A percentile compares a stretch with the other conserved stretches of the same genome.
Evolutionary conservation across 2,888 invertebrate species (phyloP).

Genomic region (Hyalella azteca): DNA sequence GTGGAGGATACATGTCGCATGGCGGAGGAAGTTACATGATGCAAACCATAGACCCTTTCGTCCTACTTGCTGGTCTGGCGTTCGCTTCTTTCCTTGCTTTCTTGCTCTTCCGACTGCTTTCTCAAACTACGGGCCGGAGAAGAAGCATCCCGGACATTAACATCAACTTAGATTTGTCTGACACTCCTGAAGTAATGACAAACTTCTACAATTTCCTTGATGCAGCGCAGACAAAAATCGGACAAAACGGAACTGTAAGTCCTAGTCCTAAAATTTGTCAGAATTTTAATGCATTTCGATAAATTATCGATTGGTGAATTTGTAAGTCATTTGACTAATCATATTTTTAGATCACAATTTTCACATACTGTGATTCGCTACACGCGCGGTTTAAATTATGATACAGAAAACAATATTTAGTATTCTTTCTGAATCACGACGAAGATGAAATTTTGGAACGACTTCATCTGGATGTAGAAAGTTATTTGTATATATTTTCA

Average conservation of each 20-base stretch:
- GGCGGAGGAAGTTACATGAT: constrained; percentile 49
- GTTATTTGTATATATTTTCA: no score
- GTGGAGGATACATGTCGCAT: constrained; percentile 22
- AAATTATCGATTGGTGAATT: no score
- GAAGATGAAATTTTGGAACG: no score
- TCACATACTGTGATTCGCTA: no score
- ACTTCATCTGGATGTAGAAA: no score
- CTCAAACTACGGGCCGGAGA: constrained; percentile 43
- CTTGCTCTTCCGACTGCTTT: constrained; percentile 51
- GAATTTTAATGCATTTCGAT: no score
- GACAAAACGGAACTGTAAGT: constrained; percentile 6
- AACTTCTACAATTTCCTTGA: constrained; percentile 52
- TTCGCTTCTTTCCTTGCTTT: constrained; percentile 57
- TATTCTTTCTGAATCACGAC: no score
- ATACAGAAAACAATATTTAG: no score
- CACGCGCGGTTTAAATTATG: no score
- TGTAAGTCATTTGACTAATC: no score
- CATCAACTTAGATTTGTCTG: constrained; percentile 50
- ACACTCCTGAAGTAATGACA: constrained; percentile 47
- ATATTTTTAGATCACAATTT: no score
- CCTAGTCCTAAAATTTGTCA: no score
- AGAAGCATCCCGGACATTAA: constrained; percentile 44
- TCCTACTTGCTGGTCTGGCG: constrained; percentile 54
- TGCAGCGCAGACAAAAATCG: constrained; percentile 40
- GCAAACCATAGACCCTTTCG: constrained; percentile 55